Evolutionary conservation across 2,113 vertebrate genomes (phyloP), one percentile per base, ranked within the genome.

Genomic region (Alosa alosa): DNA sequence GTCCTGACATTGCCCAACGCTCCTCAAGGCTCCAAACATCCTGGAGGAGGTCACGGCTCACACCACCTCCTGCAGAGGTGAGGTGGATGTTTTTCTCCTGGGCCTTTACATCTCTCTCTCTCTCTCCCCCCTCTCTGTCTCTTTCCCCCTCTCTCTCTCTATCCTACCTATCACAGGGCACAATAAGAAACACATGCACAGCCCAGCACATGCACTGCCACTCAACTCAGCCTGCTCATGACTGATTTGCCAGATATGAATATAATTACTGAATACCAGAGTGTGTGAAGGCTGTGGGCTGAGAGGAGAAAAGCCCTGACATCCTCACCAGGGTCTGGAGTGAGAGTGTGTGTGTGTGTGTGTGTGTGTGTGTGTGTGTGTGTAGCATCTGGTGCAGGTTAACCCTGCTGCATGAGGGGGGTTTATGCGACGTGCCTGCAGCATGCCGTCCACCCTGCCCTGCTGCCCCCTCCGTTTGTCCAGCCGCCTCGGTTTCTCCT

Each of bases 141-240:
- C 64, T 25, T 6, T 25, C 20, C 9, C 64, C 31, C 64, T 31
- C n/a, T 75, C 3, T 75, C 68, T 75, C 68, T 17, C 31, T 5
- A 3, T 17, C 9, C 72, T 39, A 39, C 31, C 0, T 87, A 83
- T 87, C 57, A 36, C 44, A 44, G 46, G 85, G 46, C 72, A 87
- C 41, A 89, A 91, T 68, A 36, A 88, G 86, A 89, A 89, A 88
- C 90, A 91, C 83, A 86, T 89, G 88, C 75, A 47, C 78, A 36
- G 60, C 47, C 85, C 52, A 44, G 31, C 31, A 31, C 31, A 15
- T 52, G 82, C 82, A 86, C 89, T 84, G 86, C 78, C 87, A 89
- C 75, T 88, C 87, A 84, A 36, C 31, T 36, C 10, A 39, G 39
- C 60, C 68, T 82, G 55, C 81, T 88, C 31, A 83, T 88, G 83